A percentile compares a stretch with the other conserved stretches of the same genome.
Conservation (phyloP, 2,113 vertebrate species). For the Micronycteris hirsuta region DNA sequence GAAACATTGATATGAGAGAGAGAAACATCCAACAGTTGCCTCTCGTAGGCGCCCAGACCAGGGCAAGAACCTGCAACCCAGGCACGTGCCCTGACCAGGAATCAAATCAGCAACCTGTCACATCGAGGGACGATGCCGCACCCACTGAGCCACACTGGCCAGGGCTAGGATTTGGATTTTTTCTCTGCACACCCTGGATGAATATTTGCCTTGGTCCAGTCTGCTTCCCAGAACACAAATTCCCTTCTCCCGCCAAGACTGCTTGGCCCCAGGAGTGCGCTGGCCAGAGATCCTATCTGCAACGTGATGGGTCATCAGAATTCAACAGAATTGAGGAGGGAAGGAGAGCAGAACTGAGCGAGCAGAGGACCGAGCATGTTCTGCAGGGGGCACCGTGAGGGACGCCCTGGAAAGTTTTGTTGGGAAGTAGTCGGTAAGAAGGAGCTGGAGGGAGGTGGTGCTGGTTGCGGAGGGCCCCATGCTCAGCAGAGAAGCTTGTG, state of each 20-base stretch:
- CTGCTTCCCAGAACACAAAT: neutral
- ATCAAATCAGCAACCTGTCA: too few relatives aligned
- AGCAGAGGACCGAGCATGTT: too few relatives aligned
- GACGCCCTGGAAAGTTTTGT: neutral
- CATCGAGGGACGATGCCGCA: too few relatives aligned
- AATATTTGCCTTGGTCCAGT: too few relatives aligned
- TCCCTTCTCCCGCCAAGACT: neutral
- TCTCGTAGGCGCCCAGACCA: too few relatives aligned
- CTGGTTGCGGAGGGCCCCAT: neutral
- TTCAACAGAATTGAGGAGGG: neutral
- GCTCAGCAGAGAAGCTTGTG: neutral
- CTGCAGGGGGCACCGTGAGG: too few relatives aligned
- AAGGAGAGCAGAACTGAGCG: neutral
- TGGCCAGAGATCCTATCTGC: neutral
- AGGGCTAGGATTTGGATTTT: neutral
- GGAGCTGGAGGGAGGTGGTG: neutral
- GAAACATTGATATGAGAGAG: too few relatives aligned
- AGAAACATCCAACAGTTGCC: too few relatives aligned
- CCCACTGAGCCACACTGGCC: too few relatives aligned
- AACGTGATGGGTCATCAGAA: neutral
- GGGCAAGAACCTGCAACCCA: too few relatives aligned
- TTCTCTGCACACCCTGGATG: neutral
- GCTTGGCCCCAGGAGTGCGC: neutral
- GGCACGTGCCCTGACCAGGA: too few relatives aligned
- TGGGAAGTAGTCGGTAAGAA: neutral